A percentile compares a stretch with the other conserved stretches of the same genome.
Conservation (phyloP, 2,113 vertebrate species). For the Sus scrofa region T2T-Sscrofa CM000817.6:37249001-37249500, state of each 20-base stretch:
- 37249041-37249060: neutral
- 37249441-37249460: neutral
- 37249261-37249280: neutral
- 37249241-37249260: neutral
- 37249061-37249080: neutral
- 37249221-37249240: neutral
- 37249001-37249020: neutral
- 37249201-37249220: neutral
- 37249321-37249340: neutral
- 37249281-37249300: neutral
- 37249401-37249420: neutral
- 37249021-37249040: neutral
- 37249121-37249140: too few relatives aligned
- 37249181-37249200: neutral
- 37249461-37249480: neutral
- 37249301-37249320: neutral
- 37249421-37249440: neutral
- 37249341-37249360: neutral
- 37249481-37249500: neutral
- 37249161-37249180: neutral
- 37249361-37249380: neutral
- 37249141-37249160: neutral
- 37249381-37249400: neutral
- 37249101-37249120: neutral
- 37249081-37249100: neutral